Evolutionary conservation across 2,113 vertebrate species (phyloP), one percentile per base, ranked within the genome.

Genomic region (Bubo bubo): DNA sequence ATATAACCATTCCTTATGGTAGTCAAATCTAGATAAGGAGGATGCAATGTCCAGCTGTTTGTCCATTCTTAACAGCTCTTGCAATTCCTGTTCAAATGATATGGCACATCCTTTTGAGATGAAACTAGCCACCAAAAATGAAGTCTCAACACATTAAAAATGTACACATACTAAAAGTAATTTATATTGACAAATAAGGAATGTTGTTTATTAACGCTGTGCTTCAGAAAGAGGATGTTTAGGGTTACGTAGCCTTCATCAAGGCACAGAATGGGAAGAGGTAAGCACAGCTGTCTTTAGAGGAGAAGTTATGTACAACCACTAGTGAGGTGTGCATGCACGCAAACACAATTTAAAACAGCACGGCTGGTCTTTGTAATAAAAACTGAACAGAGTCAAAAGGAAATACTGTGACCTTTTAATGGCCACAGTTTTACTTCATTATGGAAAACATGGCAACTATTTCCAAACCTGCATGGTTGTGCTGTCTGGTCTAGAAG

Each of bases 51-150:
- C 95, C 97, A 98, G 97, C 97, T 98, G 97, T 97, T 97, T 59
- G 12, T 97, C 77, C 94, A 97, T 94, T 97, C 81, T 95, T 95
- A 97, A 98, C 93, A 98, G 97, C 94, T 93, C 71, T 94, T 95
- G 96, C 86, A 95, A 97, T 98, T 98, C 76, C 97, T 92, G 60
- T 96, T 98, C 87, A 97, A 97, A 97, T 97, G 97, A 97, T 98
- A 98, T 98, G 98, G 98, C 98, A 98, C 98, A 96, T 98, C 85
- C 97, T 98, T 97, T 75, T 97, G 98, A 98, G 98, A 98, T 97
- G 47, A 66, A 97, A 95, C 96, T 98, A 98, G 94, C 95, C 95
- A 98, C 97, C 19, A 96, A 96, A 98, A 82, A 96, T 41, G 85
- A 93, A 94, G 82, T 92, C 56, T 96, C 76, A 83, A 95, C 96